Evolutionary conservation across 2,113 vertebrate genomes (phyloP).

Genomic region (Otis tarda): DNA sequence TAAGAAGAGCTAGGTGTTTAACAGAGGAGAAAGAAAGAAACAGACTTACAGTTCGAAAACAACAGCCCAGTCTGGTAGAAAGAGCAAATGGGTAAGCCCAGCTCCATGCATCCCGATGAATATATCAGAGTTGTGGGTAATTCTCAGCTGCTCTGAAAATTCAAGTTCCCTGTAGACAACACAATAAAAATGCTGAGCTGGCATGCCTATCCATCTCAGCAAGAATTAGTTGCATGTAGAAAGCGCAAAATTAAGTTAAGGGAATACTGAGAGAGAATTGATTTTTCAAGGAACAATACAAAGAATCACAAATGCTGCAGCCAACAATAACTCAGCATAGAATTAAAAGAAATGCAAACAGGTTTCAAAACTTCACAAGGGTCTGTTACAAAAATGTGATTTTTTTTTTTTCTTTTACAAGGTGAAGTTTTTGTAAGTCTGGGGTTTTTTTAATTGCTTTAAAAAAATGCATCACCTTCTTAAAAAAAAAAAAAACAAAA

Average conservation of each 20-base stretch:
- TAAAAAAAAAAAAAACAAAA: background rate
- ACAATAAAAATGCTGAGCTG: background rate
- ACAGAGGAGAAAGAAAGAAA: background rate
- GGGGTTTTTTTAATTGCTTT: background rate
- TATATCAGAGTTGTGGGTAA: conserved; percentile 95
- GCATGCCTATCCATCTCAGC: background rate
- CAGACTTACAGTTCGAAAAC: conserved; percentile 93
- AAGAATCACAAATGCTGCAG: background rate
- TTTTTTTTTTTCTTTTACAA: background rate
- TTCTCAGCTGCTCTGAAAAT: conserved; percentile 89
- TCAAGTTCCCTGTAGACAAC: conserved; percentile 82
- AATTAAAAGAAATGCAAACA: background rate
- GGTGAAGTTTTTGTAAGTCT: background rate
- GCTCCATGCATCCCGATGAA: conserved; percentile 99
- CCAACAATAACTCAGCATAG: background rate
- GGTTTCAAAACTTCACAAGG: background rate
- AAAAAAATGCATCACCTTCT: background rate
- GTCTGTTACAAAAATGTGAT: background rate
- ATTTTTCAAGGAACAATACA: background rate
- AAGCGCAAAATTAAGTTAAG: background rate
- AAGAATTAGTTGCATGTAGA: background rate
- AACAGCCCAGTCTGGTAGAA: conserved; percentile 97
- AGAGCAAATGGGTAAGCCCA: conserved; percentile 95
- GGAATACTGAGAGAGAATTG: background rate
- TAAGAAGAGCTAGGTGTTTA: background rate